Percentiles rank a stretch among this genome's conserved stretches.
These are phyloP conservation scores for Pygoscelis adeliae DNA, from an alignment of 2,113 vertebrate species.

Conservation along the genomic window DNA sequence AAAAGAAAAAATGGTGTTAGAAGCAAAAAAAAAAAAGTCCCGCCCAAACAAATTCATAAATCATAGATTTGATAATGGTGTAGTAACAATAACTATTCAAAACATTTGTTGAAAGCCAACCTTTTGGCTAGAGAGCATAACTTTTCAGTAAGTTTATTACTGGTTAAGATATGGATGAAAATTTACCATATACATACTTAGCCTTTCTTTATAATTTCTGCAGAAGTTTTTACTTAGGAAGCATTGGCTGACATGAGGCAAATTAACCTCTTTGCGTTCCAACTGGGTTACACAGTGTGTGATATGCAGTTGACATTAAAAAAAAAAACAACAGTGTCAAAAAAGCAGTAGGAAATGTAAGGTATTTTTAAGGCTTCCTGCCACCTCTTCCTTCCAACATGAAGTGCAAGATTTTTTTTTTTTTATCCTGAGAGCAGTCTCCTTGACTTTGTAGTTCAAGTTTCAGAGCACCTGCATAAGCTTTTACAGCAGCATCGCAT, in stretches of 20 bases:
- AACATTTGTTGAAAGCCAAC: not conserved
- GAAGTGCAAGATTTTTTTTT: not conserved
- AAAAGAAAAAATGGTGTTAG: not conserved
- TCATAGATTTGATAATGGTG: not conserved
- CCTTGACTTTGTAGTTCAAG: not conserved
- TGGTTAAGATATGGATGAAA: not conserved
- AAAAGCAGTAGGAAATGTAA: not conserved
- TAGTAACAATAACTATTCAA: not conserved
- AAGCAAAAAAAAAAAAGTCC: not conserved
- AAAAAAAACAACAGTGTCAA: not conserved
- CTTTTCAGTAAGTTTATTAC: not conserved
- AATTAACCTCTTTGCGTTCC: not conserved
- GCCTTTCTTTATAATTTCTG: not conserved
- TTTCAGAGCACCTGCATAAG: not conserved
- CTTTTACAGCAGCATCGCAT: not conserved
- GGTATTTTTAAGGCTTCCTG: not conserved
- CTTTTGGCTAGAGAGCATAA: not conserved
- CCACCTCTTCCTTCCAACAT: not conserved
- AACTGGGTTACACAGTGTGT: not conserved
- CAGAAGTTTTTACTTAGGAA: not conserved
- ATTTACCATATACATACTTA: not conserved
- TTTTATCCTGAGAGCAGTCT: not conserved
- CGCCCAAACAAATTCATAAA: not conserved
- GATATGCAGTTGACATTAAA: not conserved
- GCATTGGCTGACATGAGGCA: not conserved